These are phyloP conservation scores for Anisognathus igniventris DNA, from an alignment of 2,797 vertebrate species.

Conservation along the genomic window DNA sequence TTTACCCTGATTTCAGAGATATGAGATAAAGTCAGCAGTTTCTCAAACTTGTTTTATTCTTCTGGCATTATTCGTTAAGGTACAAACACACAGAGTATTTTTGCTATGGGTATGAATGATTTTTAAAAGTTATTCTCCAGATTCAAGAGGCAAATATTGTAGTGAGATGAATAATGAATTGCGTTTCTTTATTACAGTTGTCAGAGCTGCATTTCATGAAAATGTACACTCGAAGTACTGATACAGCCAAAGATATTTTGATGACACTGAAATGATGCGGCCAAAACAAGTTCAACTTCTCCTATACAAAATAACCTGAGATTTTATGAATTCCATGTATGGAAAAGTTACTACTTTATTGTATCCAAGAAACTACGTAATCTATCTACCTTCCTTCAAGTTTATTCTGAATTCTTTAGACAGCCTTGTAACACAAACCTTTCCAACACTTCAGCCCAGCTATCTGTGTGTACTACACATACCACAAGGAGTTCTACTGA, in stretches of 20 bases:
- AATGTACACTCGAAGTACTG: neutral
- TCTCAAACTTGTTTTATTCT: neutral
- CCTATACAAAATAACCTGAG: neutral
- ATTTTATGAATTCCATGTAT: neutral
- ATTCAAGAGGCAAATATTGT: neutral
- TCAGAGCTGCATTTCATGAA: neutral
- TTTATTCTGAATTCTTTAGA: neutral
- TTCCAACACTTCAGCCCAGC: neutral
- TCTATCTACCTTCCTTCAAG: neutral
- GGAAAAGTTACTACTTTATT: neutral
- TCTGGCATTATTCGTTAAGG: neutral
- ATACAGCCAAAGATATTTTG: neutral
- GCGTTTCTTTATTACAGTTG: neutral
- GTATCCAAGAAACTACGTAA: neutral
- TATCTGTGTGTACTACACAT: neutral
- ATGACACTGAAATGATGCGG: neutral
- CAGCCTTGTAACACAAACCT: neutral
- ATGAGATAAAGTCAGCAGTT: neutral
- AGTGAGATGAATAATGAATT: neutral
- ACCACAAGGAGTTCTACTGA: neutral
- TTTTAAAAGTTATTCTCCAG: neutral
- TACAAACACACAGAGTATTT: neutral
- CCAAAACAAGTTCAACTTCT: neutral
- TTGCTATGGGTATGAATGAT: neutral
- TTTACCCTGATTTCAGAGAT: neutral